Conservation (phyloP, 2,888 invertebrate species). For the Apamea anceps region DNA sequence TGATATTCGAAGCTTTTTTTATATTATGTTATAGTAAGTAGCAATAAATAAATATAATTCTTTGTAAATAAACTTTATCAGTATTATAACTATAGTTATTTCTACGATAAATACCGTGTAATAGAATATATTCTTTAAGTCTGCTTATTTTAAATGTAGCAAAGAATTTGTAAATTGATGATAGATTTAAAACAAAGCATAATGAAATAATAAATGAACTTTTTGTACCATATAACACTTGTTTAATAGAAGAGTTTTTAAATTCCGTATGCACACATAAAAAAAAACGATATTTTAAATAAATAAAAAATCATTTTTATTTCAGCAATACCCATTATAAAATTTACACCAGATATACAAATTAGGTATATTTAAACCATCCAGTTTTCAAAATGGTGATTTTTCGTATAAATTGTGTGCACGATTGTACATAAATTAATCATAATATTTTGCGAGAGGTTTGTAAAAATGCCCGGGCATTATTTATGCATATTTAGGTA, state of each 20-base stretch:
- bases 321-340: no score
- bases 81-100: slow-evolving; percentile 67
- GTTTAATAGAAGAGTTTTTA: not conserved
- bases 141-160: slow-evolving; percentile 55
- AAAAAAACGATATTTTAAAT: not conserved
- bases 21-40: slow-evolving; percentile 41
- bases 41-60: slow-evolving; percentile 56
- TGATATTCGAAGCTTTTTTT: slow-evolving; percentile 32
- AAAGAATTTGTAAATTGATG: slow-evolving; percentile 40
- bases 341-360: no score
- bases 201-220: not conserved
- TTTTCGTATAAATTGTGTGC: not conserved
- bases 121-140: slow-evolving; percentile 49
- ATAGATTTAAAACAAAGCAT: not conserved
- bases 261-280: not conserved
- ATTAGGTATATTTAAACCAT: no score
- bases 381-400: not conserved
- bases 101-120: slow-evolving; percentile 43
- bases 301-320: no score
- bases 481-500: not conserved
- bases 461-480: no score
- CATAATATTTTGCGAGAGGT: not conserved
- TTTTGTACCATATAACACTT: not conserved
- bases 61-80: slow-evolving; percentile 71
- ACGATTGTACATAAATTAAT: slow-evolving; percentile 25